phyloP scores from a whole-genome alignment of 1,140 invertebrate species.

The Geopemphigus sp. region DNA sequence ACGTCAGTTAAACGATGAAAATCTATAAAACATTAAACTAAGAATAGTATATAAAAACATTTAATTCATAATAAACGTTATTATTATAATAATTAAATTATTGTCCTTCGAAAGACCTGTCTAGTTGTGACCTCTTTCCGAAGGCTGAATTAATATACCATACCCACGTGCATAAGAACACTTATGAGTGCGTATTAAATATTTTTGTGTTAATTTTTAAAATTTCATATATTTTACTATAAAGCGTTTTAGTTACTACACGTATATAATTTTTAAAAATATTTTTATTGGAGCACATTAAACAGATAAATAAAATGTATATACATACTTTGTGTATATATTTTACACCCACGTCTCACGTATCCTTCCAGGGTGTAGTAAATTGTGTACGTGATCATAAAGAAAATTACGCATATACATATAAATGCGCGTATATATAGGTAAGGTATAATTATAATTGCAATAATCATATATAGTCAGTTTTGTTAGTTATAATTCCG shows the following conservation, averaged over 20 bases:
- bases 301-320: neutral
- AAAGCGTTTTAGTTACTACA: no score
- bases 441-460: neutral
- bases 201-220: constrained; percentile 5
- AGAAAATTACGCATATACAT: neutral
- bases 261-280: neutral
- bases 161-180: neutral
- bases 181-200: neutral
- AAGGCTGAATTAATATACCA: constrained; percentile 12
- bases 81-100: constrained; percentile 27
- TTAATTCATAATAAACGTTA: neutral
- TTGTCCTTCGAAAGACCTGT: constrained; percentile 31
- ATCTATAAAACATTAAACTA: neutral
- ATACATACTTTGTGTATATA: neutral
- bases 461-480: neutral
- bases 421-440: neutral
- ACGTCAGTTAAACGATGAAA: neutral
- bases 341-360: neutral
- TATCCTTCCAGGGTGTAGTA: neutral
- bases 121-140: constrained; percentile 13
- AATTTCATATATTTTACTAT: neutral
- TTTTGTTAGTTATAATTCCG: neutral
- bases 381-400: neutral
- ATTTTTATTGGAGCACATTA: neutral
- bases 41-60: neutral